phyloP scores from a whole-genome alignment of 2,888 invertebrate species.

The Tenodera sinensis region DNA sequence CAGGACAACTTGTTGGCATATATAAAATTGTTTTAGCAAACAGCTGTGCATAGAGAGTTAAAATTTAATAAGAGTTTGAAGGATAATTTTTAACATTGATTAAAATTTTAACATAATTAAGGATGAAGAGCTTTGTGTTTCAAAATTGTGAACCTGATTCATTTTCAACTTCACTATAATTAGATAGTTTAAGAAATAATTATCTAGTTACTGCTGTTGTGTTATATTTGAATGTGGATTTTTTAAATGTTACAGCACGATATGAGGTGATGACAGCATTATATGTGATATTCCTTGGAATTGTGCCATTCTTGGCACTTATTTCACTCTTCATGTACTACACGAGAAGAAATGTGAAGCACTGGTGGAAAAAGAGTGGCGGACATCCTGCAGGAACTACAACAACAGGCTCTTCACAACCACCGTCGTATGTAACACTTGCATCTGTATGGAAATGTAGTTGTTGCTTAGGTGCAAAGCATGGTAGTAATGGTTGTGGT shows the following conservation, averaged over 20 bases:
- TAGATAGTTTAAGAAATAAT: no score
- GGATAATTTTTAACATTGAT: no score
- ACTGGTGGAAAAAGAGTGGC: conserved; percentile 50
- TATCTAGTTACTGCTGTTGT: not conserved
- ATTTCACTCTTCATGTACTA: conserved; percentile 70
- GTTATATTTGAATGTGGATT: not conserved
- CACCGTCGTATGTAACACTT: conserved; percentile 51
- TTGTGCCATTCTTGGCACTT: conserved; percentile 70
- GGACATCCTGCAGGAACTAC: not conserved
- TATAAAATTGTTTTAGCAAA: no score
- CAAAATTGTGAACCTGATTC: no score
- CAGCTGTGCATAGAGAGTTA: no score
- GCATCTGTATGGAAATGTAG: conserved; percentile 4
- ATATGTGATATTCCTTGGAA: conserved; percentile 82
- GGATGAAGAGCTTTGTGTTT: no score
- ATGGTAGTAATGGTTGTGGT: conserved; percentile 24
- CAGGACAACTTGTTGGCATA: no score
- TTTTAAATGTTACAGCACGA: conserved; percentile 57
- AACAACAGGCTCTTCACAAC: conserved; percentile 33
- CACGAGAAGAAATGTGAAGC: conserved; percentile 58
- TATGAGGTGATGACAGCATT: conserved; percentile 75
- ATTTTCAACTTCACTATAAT: no score
- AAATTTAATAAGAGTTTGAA: no score
- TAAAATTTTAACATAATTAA: no score
- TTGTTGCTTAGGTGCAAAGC: conserved; percentile 23